phyloP scores from a whole-genome alignment of 2,113 vertebrate species.

The Meles meles region DNA sequence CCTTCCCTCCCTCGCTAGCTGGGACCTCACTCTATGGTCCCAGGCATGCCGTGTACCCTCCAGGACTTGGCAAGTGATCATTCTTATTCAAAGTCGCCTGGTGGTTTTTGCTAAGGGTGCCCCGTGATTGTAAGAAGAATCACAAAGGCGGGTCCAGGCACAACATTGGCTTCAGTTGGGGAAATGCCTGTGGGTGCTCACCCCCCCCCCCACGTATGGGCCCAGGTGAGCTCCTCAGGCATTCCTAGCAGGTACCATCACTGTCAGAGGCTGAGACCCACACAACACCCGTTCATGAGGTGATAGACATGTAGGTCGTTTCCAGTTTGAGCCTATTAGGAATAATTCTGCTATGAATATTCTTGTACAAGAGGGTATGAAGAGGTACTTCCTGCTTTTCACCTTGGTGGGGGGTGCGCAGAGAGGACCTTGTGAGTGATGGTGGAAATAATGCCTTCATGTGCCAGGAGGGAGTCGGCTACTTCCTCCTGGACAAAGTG shows the following conservation, averaged over 20 bases:
- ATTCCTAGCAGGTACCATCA: background rate
- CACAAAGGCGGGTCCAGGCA: background rate
- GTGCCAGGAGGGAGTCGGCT: background rate
- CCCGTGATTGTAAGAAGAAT: background rate
- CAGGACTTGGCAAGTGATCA: background rate
- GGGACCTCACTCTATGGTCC: background rate
- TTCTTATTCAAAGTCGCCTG: background rate
- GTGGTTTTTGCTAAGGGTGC: background rate
- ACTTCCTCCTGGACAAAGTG: background rate
- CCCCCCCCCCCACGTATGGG: background rate
- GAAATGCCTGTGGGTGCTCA: background rate
- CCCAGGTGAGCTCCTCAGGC: background rate
- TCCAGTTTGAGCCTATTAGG: background rate
- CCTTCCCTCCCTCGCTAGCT: background rate
- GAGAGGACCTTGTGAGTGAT: background rate
- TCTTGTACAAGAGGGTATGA: background rate
- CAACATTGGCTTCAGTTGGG: background rate
- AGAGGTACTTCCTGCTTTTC: background rate
- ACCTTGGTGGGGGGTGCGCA: background rate
- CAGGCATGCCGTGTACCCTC: background rate
- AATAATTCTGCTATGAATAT: background rate
- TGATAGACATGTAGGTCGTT: background rate
- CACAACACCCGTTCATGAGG: background rate
- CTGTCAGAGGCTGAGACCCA: background rate
- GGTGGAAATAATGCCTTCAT: background rate